phyloP scores from a whole-genome alignment of 2,113 vertebrate species.

The Poeciliopsis turrubarensis region DNA sequence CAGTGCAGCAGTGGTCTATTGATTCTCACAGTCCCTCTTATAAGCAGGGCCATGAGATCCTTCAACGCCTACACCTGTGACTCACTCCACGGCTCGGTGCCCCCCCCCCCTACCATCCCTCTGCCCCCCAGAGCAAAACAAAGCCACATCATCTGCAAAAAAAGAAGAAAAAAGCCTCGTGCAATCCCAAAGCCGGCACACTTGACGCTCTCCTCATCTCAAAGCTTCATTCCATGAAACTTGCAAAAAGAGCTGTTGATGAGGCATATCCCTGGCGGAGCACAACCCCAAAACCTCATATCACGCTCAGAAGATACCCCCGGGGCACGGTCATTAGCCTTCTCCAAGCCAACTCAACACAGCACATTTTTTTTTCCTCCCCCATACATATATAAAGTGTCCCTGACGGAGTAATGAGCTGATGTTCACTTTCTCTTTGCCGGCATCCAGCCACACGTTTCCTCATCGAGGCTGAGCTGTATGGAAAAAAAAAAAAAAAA shows the following conservation, averaged over 20 bases:
- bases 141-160: constrained; percentile 21
- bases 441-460: not conserved
- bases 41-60: not conserved
- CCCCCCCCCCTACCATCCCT: no score
- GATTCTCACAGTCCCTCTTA: not conserved
- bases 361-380: not conserved
- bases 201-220: constrained; percentile 1
- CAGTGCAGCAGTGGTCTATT: not conserved
- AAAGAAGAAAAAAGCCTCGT: not conserved
- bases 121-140: not conserved
- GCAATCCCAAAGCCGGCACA: constrained; percentile 2
- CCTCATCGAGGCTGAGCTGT: constrained; percentile 1
- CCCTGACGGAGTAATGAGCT: constrained; percentile 1
- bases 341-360: not conserved
- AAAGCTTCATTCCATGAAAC: constrained; percentile 8
- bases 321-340: not conserved
- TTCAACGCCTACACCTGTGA: constrained; percentile 5
- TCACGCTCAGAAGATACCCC: not conserved
- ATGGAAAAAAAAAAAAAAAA: not conserved
- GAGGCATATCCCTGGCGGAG: constrained; percentile 3
- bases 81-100: not conserved
- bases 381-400: not conserved
- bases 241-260: constrained; percentile 13
- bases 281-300: not conserved
- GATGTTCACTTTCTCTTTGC: not conserved